phyloP scores from a whole-genome alignment of 2,888 invertebrate species.

The Parasteatoda lunata region DNA sequence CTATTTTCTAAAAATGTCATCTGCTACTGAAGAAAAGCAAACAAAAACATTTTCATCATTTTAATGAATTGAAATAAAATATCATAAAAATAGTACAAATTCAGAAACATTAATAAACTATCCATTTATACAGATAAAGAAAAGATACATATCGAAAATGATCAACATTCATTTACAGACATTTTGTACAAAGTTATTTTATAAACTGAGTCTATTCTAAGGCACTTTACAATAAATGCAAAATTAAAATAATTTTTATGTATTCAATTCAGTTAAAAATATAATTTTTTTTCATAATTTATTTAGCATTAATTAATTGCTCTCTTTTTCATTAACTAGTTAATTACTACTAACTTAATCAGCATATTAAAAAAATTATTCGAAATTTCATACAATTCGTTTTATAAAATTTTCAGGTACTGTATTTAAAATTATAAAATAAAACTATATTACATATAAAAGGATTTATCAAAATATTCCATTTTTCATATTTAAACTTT shows the following conservation, averaged over 20 bases:
- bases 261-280: conserved; percentile 20
- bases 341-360: neutral
- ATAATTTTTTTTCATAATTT: conserved; percentile 15
- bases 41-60: too few relatives aligned
- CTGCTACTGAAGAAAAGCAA: too few relatives aligned
- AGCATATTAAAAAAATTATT: neutral
- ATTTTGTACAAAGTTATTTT: conserved; percentile 26
- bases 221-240: conserved; percentile 61
- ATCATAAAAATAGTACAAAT: too few relatives aligned
- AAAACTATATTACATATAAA: neutral
- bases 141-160: conserved; percentile 14
- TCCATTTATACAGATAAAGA: neutral
- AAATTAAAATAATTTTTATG: conserved; percentile 16
- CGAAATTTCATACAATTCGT: neutral
- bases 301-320: neutral
- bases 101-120: too few relatives aligned
- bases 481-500: neutral
- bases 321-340: neutral
- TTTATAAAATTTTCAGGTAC: neutral
- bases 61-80: too few relatives aligned
- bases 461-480: neutral
- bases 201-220: conserved; percentile 46
- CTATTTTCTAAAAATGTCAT: too few relatives aligned
- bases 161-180: conserved; percentile 56
- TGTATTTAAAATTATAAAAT: neutral